Base-by-base conservation (phyloP, 2,797 vertebrate species). In the Sebastolobus altivelis region DNA sequence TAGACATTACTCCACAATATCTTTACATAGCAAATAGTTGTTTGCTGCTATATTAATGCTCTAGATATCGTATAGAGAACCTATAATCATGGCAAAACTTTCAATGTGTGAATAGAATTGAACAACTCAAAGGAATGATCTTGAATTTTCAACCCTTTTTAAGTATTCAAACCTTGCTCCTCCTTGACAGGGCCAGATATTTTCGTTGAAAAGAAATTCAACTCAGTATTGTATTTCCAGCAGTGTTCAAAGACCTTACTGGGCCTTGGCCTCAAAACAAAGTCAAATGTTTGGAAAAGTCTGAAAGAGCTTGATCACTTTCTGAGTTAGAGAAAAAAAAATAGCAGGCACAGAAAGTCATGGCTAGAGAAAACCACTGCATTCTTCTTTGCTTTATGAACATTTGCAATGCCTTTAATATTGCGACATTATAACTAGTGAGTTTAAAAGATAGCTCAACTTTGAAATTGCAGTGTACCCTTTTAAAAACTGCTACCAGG, bases 301-400 rank as follows among this genome's bases (percentile, higher is more conserved):
- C 65, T 73, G 3, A 40, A 65, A 78, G 49, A 83, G 8, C 14
- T 43, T 46, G 14, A 65, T 81, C n/a, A 81, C 72, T 67, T 29
- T 60, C 8, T 40, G 10, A 56, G 55, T 77, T 27, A 8, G 10
- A 77, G 20, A 27, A 1, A 52, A 5, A 11, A 65, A 18, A 33
- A 65, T 16, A 25, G 12, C 9, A 65, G 29, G 22, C 22, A 25
- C 8, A 16, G 18, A 31, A 75, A 37, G 10, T 27, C 16, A 7
- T 58, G 6, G 16, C 2, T 4, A 54, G 4, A 37, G 40, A 35
- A 65, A 49, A 60, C 6, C 6, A 37, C 31, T 61, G 11, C 16
- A 20, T 73, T 78, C 2, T 60, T 65, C 14, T 31, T 31, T 25
- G 8, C 12, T 65, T 63, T 3, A 56, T 74, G 25, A 61, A 71